Evolutionary conservation across 1,140 invertebrate genomes (phyloP).

Genomic region (Diabrotica undecimpunctata): DNA sequence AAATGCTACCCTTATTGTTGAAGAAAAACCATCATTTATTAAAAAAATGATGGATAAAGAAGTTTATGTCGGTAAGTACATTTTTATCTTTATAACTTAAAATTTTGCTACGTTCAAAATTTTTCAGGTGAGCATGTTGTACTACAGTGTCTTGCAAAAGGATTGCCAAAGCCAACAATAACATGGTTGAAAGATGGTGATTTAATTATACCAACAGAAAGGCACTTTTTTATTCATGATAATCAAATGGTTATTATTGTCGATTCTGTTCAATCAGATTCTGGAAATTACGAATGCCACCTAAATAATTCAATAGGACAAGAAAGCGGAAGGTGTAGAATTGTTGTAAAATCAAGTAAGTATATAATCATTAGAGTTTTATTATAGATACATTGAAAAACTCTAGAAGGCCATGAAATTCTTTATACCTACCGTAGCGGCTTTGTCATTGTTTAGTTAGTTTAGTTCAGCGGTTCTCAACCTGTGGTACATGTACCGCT

Average conservation of each 20-base stretch:
- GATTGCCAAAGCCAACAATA: constrained; percentile 82
- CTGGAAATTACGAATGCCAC: constrained; percentile 84
- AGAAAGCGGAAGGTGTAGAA: constrained; percentile 52
- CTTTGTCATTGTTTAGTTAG: too few relatives aligned
- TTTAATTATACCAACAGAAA: constrained; percentile 64
- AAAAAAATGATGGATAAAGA: constrained; percentile 83
- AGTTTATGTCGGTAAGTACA: constrained; percentile 55
- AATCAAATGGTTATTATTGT: constrained; percentile 86
- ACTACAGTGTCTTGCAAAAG: constrained; percentile 81
- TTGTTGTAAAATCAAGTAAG: constrained; percentile 56
- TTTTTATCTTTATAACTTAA: neutral
- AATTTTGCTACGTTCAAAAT: neutral
- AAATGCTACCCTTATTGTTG: constrained; percentile 60
- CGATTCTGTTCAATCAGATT: constrained; percentile 69
- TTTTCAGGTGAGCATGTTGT: constrained; percentile 66
- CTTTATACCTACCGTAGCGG: too few relatives aligned
- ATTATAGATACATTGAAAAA: too few relatives aligned
- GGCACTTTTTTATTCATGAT: constrained; percentile 78
- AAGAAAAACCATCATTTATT: constrained; percentile 80
- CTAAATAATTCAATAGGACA: constrained; percentile 81
- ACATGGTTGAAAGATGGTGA: constrained; percentile 85
- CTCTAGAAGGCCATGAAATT: too few relatives aligned
- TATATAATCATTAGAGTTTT: constrained; percentile 22
- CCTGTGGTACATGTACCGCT: too few relatives aligned
- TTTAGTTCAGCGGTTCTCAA: too few relatives aligned